Evolutionary conservation across 2,113 vertebrate species (phyloP).

Genomic region (Columba janthina): DNA sequence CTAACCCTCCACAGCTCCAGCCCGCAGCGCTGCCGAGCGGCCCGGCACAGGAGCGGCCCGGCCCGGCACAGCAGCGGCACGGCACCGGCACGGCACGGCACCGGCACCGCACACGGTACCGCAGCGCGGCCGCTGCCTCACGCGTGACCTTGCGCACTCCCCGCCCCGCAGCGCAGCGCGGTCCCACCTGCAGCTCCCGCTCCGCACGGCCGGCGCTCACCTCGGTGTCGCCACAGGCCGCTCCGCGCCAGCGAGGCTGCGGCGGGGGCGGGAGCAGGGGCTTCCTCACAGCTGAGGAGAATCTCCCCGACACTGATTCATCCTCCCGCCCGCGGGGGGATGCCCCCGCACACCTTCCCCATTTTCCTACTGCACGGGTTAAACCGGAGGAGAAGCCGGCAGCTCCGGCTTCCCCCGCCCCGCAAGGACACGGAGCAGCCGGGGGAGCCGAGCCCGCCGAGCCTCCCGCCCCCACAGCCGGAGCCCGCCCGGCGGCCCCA

Average conservation of each 20-base stretch:
- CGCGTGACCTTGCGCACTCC: slow-evolving; percentile 33
- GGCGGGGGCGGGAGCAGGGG: accelerated
- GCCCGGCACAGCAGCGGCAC: too few relatives aligned
- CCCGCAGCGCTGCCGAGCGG: background rate
- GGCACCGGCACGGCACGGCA: too few relatives aligned
- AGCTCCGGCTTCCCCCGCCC: background rate
- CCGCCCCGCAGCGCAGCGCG: background rate
- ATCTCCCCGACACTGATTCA: too few relatives aligned
- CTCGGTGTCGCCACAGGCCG: background rate
- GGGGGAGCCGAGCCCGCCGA: background rate
- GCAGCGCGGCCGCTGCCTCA: background rate
- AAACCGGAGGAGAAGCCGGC: background rate
- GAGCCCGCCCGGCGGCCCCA: background rate
- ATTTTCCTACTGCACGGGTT: background rate
- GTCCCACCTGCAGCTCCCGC: background rate
- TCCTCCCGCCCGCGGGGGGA: background rate
- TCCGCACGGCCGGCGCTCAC: background rate
- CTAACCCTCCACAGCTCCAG: background rate
- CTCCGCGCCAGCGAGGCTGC: background rate
- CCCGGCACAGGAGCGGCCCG: background rate
- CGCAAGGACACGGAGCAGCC: background rate
- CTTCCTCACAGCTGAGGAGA: background rate
- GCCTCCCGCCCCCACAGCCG: background rate
- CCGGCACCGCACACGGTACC: too few relatives aligned
- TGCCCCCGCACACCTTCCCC: background rate